phyloP scores from a whole-genome alignment of 2,797 vertebrate genomes.

The Alosa sapidissima region DNA sequence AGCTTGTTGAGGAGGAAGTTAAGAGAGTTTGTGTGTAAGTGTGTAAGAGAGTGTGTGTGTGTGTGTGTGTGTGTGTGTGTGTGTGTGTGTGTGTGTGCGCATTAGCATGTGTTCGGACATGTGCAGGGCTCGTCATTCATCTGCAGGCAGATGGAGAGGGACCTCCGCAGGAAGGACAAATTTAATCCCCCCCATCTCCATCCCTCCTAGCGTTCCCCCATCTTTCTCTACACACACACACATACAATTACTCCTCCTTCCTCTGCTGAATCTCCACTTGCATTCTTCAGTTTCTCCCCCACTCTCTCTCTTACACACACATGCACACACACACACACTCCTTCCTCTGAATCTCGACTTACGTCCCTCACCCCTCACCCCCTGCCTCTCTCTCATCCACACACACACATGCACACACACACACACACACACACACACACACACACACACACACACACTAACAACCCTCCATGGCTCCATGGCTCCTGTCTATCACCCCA shows the following conservation, averaged over 20 bases:
- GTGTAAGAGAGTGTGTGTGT: neutral
- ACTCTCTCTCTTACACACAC: neutral
- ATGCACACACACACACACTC: too few relatives aligned
- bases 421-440: too few relatives aligned
- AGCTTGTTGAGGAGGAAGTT: constrained; percentile 11
- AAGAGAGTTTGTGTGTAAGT: neutral
- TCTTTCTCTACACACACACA: neutral
- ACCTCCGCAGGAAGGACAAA: neutral
- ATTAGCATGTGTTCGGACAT: constrained; percentile 10
- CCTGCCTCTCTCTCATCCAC: neutral
- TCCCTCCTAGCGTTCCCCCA: neutral
- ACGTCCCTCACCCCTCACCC: neutral
- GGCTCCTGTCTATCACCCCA: too few relatives aligned
- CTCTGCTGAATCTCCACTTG: neutral
- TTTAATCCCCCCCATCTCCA: neutral
- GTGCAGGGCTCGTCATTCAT: neutral
- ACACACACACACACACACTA: too few relatives aligned
- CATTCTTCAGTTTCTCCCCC: neutral
- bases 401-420: too few relatives aligned
- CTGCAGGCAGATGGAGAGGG: constrained; percentile 12
- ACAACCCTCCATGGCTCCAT: too few relatives aligned
- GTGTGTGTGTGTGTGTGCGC: neutral
- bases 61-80: neutral
- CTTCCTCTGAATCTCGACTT: neutral
- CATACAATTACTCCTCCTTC: neutral